Base-by-base conservation (phyloP, 2,113 vertebrate genomes). In the Prunella himalayana region DNA sequence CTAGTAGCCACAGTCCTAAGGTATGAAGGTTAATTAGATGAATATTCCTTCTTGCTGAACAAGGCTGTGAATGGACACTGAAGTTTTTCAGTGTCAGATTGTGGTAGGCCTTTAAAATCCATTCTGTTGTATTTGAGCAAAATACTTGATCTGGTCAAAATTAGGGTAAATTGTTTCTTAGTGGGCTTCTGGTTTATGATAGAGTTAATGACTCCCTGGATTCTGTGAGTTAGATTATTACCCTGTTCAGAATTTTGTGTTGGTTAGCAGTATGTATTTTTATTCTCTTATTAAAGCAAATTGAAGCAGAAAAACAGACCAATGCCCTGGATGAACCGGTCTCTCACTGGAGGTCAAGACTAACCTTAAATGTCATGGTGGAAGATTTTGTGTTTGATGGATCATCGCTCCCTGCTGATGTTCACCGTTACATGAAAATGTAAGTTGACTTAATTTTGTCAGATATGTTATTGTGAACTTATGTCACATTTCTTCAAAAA, bases 351-450 rank as follows among this genome's bases (percentile, higher is more conserved):
- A 98, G 99, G n/a, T 98, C 99, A 9, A 98, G 98, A 21, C 97
- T 99, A 72, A 99, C 99, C 0, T 95, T 99, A 61, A 99, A 99
- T 59, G 95, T 99, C 23, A 99, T 99, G 96, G 96, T 98, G 10
- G 99, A 99, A 81, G 98, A 99, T 93, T 99, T 99, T 76, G 82
- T 98, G 76, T 99, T 99, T 12, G 99, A 99, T 64, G 98, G 97
- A 13, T 98, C 99, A n/a, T 98, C 98, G 28, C 97, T 99, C 47
- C 99, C 99, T 2, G 98, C 98, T 15, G 99, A 99, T 23, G 99
- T 99, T 83, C 99, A 99, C 60, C 98, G 99, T 94, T 99, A 99
- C 97, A 99, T 99, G 98, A 98, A 98, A 98, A 98, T 99, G 99
- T 99, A 85, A 92, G 98, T 94, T 0, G 15, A n/a, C 39, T 70